Evolutionary conservation across 2,113 vertebrate genomes (phyloP), one percentile per base, ranked within the genome.

Genomic region (Blennius ocellaris): DNA sequence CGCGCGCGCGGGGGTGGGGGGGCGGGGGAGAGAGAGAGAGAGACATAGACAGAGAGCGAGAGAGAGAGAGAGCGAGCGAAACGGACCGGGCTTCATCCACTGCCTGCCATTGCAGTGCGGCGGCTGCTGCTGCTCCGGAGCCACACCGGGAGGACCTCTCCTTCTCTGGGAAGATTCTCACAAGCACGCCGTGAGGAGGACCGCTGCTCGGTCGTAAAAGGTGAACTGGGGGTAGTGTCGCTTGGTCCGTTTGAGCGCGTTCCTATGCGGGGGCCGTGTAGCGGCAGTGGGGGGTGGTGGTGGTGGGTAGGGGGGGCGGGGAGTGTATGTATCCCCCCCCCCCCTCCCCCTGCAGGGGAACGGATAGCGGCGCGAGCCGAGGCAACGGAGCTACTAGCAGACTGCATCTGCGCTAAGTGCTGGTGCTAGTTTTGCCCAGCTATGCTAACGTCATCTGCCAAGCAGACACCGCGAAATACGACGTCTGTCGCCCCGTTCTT

Each of bases 91-190:
- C 86, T 87, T 84, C 87, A 88, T 91, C 87, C 83, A 88, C 90
- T 90, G 89, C 90, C 90, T 92, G 93, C 92, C 90, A 91, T 92
- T 90, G 92, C 90, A 87, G 92, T 92, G 90, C 85, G 84, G 91
- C 88, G 84, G 88, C 89, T 67, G 90, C 85, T 53, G 69, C 81
- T 88, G 88, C 90, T 90, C 87, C 77, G 90, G 85, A 89, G 74
- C 82, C 63, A 81, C 83, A 78, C 77, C 74, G 75, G 82, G 80
- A 87, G 78, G 67, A 88, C 15, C 61, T 79, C 55, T 70, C 62
- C 66, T 76, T 40, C 75, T 48, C 66, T 72, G 45, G 45, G 69
- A 57, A 63, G 62, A 83, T 78, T 75, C 69, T 71, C 76, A 78
- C 71, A 78, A 76, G 83, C 76, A 62, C 83, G 82, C 65, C 69